Base-by-base conservation (phyloP, 2,797 vertebrate species). In the Pterois miles region DNA sequence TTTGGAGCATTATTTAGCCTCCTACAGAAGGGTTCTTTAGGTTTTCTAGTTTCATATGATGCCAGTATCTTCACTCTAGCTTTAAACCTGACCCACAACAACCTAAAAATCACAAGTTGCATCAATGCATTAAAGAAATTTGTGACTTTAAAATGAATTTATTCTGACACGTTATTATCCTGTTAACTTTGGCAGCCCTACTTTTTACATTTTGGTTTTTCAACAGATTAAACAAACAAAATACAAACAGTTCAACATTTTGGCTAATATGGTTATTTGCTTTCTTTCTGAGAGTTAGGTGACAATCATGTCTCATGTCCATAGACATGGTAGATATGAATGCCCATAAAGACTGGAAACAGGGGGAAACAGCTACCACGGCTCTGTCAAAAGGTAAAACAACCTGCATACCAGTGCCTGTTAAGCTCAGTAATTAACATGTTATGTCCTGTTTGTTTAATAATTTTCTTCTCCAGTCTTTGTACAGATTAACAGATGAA, bases 171-270 rank as follows among this genome's bases (percentile, higher is more conserved):
- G 6, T 43, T 43, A 20, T 43, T 20, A 43, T 43, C 16, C 3
- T 43, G 40, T 43, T 43, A 43, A 20, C 40, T 43, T 43, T 0
- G 40, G 40, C 40, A 43, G 40, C 0, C 0, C 40, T 43, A 43
- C 0, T 60, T 67, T 67, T 36, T 27, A 65, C 3, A 40, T n/a
- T 60, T 22, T 1, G 0, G 3, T 33, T 68, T 57, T 48, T 71
- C 2, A 57, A 43, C 4, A 11, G 71, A 56, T 38, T 22, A 29
- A 72, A 72, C 18, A 40, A 22, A 27, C 4, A n/a, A 27, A 62
- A 3, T 25, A 20, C 3, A 40, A 56, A 64, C 20, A 46, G 12
- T 57, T 33, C 2, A 58, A 12, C 9, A 46, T 58, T 70, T 43
- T 31, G 5, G 54, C 27, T 48, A 22, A 1, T 33, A 8, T 12